phyloP scores from a whole-genome alignment of 1,140 invertebrate species.

The Zaprionus ornatus region DNA sequence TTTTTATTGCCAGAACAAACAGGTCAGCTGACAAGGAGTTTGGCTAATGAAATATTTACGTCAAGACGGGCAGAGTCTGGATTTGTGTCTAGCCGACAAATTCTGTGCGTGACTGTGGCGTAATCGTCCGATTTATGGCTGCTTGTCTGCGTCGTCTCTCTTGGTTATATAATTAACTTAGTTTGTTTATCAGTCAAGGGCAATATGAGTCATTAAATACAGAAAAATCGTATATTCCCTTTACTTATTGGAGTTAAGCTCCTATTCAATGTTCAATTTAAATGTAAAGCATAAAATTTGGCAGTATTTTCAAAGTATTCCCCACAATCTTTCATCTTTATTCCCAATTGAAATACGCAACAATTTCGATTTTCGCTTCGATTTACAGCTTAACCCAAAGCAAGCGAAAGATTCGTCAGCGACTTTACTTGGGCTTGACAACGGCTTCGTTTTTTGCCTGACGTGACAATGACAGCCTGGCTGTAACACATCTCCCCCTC shows the following conservation, averaged over 20 bases:
- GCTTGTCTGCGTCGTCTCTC: background rate
- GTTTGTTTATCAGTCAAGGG: background rate
- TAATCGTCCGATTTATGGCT: constrained; percentile 16
- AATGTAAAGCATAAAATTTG: background rate
- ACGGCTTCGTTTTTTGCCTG: constrained; percentile 39
- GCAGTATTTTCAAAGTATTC: background rate
- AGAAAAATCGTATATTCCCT: background rate
- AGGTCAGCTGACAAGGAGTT: constrained; percentile 29
- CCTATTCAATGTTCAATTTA: no score
- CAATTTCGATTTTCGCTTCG: background rate
- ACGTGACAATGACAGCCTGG: constrained; percentile 33
- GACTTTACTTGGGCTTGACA: constrained; percentile 18
- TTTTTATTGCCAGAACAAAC: no score
- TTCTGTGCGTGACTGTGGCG: constrained; percentile 34
- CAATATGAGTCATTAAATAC: background rate
- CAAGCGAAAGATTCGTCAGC: background rate
- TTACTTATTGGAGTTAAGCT: background rate
- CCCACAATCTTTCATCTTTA: background rate
- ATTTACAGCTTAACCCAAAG: constrained; percentile 3
- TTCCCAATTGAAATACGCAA: background rate
- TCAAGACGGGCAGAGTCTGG: constrained; percentile 49
- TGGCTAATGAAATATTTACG: constrained; percentile 54
- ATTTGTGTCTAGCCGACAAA: constrained; percentile 54
- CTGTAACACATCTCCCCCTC: background rate
- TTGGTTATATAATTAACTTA: constrained; percentile 1